These are phyloP conservation scores for Chinchilla lanigera DNA, from an alignment of 2,113 vertebrate genomes.

Conservation along the genomic window DNA sequence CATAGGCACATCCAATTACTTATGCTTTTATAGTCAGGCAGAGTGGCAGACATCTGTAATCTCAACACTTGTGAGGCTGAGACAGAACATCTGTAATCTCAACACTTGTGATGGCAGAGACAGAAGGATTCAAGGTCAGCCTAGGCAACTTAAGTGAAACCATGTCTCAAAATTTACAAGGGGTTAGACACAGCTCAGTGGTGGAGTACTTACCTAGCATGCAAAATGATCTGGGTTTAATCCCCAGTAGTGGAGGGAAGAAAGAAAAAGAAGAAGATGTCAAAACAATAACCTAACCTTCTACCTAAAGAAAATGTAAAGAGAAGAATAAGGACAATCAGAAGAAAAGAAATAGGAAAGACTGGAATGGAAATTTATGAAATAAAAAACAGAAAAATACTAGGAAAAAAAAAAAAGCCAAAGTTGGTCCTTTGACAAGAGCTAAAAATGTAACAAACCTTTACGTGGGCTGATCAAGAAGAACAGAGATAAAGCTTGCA, in stretches of 20 bases:
- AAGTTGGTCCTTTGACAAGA: background rate
- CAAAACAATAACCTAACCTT: background rate
- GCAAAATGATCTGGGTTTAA: background rate
- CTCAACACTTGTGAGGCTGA: background rate
- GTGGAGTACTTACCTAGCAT: background rate
- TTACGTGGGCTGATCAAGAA: background rate
- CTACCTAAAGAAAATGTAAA: background rate
- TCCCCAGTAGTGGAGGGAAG: background rate
- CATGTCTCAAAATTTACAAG: background rate
- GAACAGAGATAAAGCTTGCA: background rate
- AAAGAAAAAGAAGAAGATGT: background rate
- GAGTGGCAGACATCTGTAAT: background rate
- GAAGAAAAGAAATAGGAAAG: background rate
- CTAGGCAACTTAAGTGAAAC: background rate
- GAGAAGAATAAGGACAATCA: background rate
- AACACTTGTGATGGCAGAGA: background rate
- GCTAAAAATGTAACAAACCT: background rate
- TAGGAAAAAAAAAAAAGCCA: background rate
- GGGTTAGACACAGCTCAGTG: background rate
- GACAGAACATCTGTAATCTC: background rate
- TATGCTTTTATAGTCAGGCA: background rate
- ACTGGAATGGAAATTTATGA: background rate
- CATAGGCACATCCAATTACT: background rate
- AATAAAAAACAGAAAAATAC: background rate
- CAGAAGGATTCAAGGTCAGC: background rate